A percentile compares a stretch with the other conserved stretches of the same genome.
phyloP scores from a whole-genome alignment of 2,797 vertebrate genomes.

The Eidolon dupreanum region DNA sequence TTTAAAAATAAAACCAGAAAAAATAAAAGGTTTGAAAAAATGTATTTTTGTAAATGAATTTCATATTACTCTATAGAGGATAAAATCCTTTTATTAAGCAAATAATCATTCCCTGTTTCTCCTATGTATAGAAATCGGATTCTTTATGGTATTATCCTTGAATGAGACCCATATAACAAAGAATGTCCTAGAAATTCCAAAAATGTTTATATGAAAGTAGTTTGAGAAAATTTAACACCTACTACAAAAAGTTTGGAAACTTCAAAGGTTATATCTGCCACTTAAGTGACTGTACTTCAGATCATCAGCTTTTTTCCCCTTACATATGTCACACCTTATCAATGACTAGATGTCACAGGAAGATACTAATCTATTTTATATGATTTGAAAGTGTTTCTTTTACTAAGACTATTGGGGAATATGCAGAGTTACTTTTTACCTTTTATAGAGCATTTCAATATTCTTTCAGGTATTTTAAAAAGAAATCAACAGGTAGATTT shows the following conservation, averaged over 20 bases:
- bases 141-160: conserved; percentile 29
- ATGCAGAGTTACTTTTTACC: conserved; percentile 21
- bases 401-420: neutral
- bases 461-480: conserved; percentile 58
- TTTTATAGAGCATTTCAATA: conserved; percentile 45
- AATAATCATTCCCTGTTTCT: conserved; percentile 22
- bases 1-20: neutral
- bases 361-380: conserved; percentile 56
- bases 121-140: conserved; percentile 26
- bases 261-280: neutral
- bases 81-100: conserved; percentile 22
- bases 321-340: neutral
- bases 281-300: neutral
- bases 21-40: conserved; percentile 24
- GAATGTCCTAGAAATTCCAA: conserved; percentile 35
- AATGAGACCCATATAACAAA: neutral
- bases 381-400: conserved; percentile 49
- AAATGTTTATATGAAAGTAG: conserved; percentile 11
- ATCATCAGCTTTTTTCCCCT: neutral
- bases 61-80: neutral
- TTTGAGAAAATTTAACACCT: conserved; percentile 16
- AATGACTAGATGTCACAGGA: conserved; percentile 36
- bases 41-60: neutral
- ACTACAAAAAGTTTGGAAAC: neutral
- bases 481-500: conserved; percentile 35